Evolutionary conservation across 2,888 invertebrate species (phyloP).

Genomic region (Lepetodrilus schrolli): DNA sequence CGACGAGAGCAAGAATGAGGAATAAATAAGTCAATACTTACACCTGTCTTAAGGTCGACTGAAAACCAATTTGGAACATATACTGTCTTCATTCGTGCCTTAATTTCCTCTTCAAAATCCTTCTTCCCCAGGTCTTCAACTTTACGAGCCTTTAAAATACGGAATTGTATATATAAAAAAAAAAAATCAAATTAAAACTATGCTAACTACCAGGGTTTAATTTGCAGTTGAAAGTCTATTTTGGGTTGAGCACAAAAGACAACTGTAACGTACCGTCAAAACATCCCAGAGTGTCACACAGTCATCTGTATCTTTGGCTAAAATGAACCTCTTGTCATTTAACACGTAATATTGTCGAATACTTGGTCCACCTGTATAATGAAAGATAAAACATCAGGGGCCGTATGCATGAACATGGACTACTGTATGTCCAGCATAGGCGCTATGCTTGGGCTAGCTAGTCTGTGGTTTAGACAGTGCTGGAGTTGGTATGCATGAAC

Average conservation of each 20-base stretch:
- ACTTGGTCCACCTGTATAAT: conserved; percentile 90
- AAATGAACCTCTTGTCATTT: conserved; percentile 95
- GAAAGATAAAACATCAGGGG: no score
- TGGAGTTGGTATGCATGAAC: no score
- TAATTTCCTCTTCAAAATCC: conserved; percentile 94
- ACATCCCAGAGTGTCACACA: conserved; percentile 95
- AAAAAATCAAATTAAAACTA: not conserved
- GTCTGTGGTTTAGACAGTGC: no score
- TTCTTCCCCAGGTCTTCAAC: conserved; percentile 91
- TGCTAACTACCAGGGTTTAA: not conserved
- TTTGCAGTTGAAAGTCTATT: not conserved
- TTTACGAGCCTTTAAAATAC: conserved; percentile 84
- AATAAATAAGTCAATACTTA: conserved; percentile 75
- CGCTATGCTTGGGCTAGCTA: no score
- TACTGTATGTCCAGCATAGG: no score
- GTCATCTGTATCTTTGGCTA: conserved; percentile 95
- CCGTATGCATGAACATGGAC: no score
- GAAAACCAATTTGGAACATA: conserved; percentile 99
- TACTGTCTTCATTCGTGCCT: conserved; percentile 92
- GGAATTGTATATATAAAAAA: no score
- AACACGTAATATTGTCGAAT: conserved; percentile 93
- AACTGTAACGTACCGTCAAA: conserved; percentile 81
- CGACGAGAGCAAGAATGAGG: not conserved
- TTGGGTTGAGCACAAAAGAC: not conserved
- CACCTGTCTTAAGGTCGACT: conserved; percentile 98